These are phyloP conservation scores for Anoura caudifer DNA, from an alignment of 2,113 vertebrate species.

Conservation along the genomic window DNA sequence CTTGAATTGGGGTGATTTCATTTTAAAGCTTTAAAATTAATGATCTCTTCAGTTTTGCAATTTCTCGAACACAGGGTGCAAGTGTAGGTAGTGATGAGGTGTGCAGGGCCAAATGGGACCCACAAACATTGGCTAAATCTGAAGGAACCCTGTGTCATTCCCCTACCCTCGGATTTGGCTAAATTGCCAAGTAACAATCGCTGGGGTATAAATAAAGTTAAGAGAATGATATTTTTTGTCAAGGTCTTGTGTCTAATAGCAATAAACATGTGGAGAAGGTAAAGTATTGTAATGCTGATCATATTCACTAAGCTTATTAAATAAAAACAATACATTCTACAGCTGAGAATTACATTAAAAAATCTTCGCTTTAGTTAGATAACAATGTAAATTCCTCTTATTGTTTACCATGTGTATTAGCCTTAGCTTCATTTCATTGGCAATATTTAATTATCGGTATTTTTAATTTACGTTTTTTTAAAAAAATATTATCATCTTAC, in stretches of 20 bases:
- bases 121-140: neutral
- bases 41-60: neutral
- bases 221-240: neutral
- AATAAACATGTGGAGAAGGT: neutral
- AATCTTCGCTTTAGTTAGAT: neutral
- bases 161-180: neutral
- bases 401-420: conserved; percentile 54
- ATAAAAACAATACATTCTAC: conserved; percentile 8
- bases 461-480: conserved; percentile 60
- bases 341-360: conserved; percentile 11
- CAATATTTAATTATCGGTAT: conserved; percentile 72
- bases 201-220: conserved; percentile 12
- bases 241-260: neutral
- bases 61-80: neutral
- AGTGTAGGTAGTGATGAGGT: neutral
- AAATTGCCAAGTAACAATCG: neutral
- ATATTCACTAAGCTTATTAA: conserved; percentile 24
- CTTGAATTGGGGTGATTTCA: neutral
- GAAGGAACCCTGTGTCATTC: neutral
- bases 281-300: conserved; percentile 1
- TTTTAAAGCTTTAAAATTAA: conserved; percentile 39
- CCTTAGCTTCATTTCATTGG: conserved; percentile 26
- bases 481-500: neutral
- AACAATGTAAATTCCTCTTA: conserved; percentile 43
- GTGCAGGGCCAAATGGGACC: neutral